Conservation (phyloP, 2,888 invertebrate species). For the Anticlea derivata region DNA sequence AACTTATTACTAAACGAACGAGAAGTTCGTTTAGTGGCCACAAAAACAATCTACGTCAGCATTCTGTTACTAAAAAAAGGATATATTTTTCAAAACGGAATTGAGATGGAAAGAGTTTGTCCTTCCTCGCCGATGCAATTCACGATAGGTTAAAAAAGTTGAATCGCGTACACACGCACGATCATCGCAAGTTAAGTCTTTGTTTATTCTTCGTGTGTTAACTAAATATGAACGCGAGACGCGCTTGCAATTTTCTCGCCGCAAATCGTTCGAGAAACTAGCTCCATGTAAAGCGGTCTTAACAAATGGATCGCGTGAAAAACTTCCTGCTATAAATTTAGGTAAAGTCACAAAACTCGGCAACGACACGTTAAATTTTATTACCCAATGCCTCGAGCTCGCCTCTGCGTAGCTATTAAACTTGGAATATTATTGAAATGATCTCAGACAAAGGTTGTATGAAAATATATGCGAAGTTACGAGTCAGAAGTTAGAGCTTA, state of each 20-base stretch:
- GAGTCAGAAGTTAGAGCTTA: slow-evolving; percentile 46
- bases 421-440: slow-evolving; percentile 78
- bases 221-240: too few relatives aligned
- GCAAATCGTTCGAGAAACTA: too few relatives aligned
- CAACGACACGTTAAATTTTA: slow-evolving; percentile 76
- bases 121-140: too few relatives aligned
- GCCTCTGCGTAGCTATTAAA: slow-evolving; percentile 64
- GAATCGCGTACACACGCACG: too few relatives aligned
- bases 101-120: too few relatives aligned
- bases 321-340: slow-evolving; percentile 71
- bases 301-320: slow-evolving; percentile 71
- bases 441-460: slow-evolving; percentile 66
- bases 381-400: slow-evolving; percentile 58
- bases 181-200: too few relatives aligned
- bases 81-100: slow-evolving; percentile 52
- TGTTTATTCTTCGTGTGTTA: too few relatives aligned
- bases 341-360: slow-evolving; percentile 67
- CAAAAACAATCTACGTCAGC: background rate
- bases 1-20: too few relatives aligned
- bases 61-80: background rate
- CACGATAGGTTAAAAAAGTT: too few relatives aligned
- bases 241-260: too few relatives aligned
- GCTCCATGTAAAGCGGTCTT: too few relatives aligned
- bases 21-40: too few relatives aligned
- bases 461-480: slow-evolving; percentile 56